These are phyloP conservation scores for Drosophila rhopaloa DNA, from an alignment of 1,140 invertebrate species.

Conservation along the genomic window DNA sequence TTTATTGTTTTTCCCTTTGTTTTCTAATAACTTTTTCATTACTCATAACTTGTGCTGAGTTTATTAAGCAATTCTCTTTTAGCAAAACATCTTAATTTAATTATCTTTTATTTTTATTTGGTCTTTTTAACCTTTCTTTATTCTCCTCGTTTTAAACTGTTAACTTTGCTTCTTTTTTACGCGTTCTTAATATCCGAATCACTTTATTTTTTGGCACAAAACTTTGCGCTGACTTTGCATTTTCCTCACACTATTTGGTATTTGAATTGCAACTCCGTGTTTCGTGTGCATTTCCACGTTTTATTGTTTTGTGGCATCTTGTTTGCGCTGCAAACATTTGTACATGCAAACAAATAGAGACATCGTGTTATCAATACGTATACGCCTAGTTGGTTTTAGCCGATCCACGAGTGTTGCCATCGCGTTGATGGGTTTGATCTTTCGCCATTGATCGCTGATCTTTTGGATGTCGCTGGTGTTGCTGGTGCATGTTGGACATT, in stretches of 20 bases:
- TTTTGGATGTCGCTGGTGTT: constrained; percentile 6
- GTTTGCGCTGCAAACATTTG: constrained; percentile 24
- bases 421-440: constrained; percentile 25
- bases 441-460: constrained; percentile 26
- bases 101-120: too few relatives aligned
- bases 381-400: constrained; percentile 20
- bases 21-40: not conserved
- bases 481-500: constrained; percentile 14
- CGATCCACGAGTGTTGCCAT: constrained; percentile 16
- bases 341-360: constrained; percentile 25
- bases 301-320: not conserved
- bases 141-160: not conserved
- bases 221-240: constrained; percentile 5
- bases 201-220: not conserved
- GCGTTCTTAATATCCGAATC: not conserved
- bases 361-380: constrained; percentile 27
- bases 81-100: too few relatives aligned
- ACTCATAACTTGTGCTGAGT: not conserved
- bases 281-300: constrained; percentile 11
- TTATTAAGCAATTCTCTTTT: not conserved
- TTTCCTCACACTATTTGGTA: constrained; percentile 13
- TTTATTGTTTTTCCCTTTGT: not conserved
- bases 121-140: not conserved
- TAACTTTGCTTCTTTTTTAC: not conserved
- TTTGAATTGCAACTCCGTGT: constrained; percentile 14